Evolutionary conservation across 2,797 vertebrate genomes (phyloP), one percentile per base, ranked within the genome.

Genomic region (Hippoglossus hippoglossus): DNA sequence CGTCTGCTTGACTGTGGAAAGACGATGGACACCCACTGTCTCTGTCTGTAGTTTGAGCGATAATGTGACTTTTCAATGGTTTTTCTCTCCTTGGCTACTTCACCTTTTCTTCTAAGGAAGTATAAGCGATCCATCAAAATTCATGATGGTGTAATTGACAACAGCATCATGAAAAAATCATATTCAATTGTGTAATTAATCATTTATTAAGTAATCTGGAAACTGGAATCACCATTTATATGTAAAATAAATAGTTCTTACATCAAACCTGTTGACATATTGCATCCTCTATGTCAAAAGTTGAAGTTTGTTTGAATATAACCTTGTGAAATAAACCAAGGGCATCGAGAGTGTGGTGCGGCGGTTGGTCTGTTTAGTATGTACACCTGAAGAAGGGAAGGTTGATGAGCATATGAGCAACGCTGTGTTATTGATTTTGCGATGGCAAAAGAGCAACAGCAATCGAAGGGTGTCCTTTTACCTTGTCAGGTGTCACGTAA

Each of bases 401-500:
- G 69, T 66, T 85, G 72, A 80, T 69, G 84, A 68, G 74, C 80
- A 75, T 85, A 87, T 85, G 77, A 87, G 77, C 85, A 82, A 78
- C 52, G 71, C 61, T 52, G 75, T 25, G 15, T 55, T 89, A 92
- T 93, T 89, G 89, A 93, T 92, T 92, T 89, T 89, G 64, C 64
- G 73, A 90, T 90, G 90, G 77, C 56, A 60, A 82, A 81, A 47
- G 77, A 81, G 80, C 74, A 70, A 83, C 77, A 84, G 77, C 84
- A 91, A 92, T 92, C 85, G 71, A 89, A 89, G 78, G 56, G 67
- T 71, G 84, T 90, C 83, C 87, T 91, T 88, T 90, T 86, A 73
- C 79, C 73, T 87, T 92, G 87, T 91, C 87, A 90, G 67, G 83
- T 90, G 92, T 90, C 89, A 88, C 71, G 63, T 84, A 91, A 93